A percentile compares a stretch with the other conserved stretches of the same genome.
phyloP scores from a whole-genome alignment of 2,888 invertebrate species.

The Alloscopus bannaensis region DNA sequence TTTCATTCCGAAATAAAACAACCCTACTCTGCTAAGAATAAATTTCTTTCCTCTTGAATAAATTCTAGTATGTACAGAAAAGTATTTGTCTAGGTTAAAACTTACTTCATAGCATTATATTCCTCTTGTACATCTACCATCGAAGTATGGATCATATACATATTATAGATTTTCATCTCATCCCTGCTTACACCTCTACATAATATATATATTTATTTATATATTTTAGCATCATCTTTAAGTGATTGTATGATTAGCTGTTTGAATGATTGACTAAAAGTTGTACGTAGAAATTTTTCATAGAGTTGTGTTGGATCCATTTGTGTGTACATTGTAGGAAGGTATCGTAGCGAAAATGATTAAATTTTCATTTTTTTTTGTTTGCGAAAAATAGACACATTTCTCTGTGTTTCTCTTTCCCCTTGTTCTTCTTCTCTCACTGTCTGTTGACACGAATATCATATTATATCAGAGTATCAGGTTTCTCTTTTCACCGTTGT shows the following conservation, averaged over 20 bases:
- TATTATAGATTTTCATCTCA: conserved; percentile 11
- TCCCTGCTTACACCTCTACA: not conserved
- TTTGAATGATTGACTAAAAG: conserved; percentile 66
- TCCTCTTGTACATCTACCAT: conserved; percentile 3
- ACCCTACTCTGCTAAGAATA: no score
- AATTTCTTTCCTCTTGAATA: no score
- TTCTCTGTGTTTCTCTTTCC: conserved; percentile 18
- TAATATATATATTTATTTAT: not conserved
- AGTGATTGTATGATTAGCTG: conserved; percentile 66
- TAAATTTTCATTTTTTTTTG: conserved; percentile 22
- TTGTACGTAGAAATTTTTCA: conserved; percentile 56
- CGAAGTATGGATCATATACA: conserved; percentile 28
- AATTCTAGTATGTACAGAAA: no score
- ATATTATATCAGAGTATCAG: no score
- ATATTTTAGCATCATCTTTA: conserved; percentile 38
- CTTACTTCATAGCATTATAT: not conserved
- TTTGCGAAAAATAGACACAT: conserved; percentile 56
- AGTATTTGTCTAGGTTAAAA: conserved; percentile 2
- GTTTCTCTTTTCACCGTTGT: not conserved
- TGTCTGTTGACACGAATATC: no score
- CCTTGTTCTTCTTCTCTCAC: no score
- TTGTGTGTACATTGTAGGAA: conserved; percentile 28
- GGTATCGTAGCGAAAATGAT: conserved; percentile 28
- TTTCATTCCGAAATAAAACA: conserved; percentile 1
- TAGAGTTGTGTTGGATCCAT: conserved; percentile 28